Conservation (phyloP, 1,140 invertebrate genomes). For the Anadara kagoshimensis region DNA sequence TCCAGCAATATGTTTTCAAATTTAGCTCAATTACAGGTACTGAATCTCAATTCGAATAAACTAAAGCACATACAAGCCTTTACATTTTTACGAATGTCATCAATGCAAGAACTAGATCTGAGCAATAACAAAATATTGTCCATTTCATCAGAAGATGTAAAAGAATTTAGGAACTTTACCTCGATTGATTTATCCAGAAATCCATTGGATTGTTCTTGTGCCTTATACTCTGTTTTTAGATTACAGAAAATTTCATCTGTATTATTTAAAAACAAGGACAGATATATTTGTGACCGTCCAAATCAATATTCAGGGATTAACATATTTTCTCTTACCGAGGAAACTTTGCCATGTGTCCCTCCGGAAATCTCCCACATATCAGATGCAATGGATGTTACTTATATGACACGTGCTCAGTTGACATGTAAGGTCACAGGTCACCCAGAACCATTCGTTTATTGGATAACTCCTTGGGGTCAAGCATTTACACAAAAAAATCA, state of each 20-base stretch:
- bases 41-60: conserved; percentile 48
- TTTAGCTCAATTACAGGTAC: conserved; percentile 30
- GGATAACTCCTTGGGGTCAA: conserved; percentile 62
- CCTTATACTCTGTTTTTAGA: conserved; percentile 36
- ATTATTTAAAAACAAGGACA: conserved; percentile 25
- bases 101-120: conserved; percentile 35
- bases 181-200: conserved; percentile 55
- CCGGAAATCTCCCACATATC: conserved; percentile 38
- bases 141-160: conserved; percentile 25
- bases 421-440: conserved; percentile 48
- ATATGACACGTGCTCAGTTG: conserved; percentile 36
- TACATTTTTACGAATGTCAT: conserved; percentile 27
- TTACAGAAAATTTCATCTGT: not conserved
- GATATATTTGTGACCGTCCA: conserved; percentile 45
- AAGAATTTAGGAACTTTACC: conserved; percentile 28
- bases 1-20: conserved; percentile 34
- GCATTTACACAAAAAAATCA: conserved; percentile 45
- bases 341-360: conserved; percentile 42
- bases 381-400: conserved; percentile 17
- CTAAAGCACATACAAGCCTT: conserved; percentile 33
- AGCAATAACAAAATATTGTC: conserved; percentile 38
- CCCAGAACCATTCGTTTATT: conserved; percentile 53
- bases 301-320: conserved; percentile 20
- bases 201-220: conserved; percentile 65
- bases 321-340: conserved; percentile 37